Evolutionary conservation across 2,888 invertebrate species (phyloP), one percentile per base, ranked within the genome.

Genomic region (Ichneumon xanthorius): DNA sequence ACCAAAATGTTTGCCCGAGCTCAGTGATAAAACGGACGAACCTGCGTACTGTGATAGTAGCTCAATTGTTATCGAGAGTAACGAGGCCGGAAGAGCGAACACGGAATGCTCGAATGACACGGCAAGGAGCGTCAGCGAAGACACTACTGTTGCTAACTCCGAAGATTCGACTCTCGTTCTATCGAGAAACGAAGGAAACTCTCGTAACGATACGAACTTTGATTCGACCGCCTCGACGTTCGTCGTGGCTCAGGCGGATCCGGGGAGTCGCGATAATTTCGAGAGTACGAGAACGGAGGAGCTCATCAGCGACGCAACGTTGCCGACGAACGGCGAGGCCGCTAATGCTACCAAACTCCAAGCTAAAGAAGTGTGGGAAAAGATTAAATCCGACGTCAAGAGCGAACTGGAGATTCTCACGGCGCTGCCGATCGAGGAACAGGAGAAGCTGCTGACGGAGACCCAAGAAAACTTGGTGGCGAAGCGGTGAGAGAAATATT

Each of bases 401-500:
- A 78, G 80, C 1, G 91, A 92, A 70, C 78, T 93, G 16, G 81
- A 89, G 40, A 63, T 82, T 55, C 70, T 92, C 16, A 67, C 77
- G 0, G 75, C 55, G 33, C 88, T 93, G 48, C 71, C 91, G 26
- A 14, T 50, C 0, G 75, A 81, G 0, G 87, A 92, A 63, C 91
- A 91, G 82, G 85, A 87, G 26, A 70, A 85, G 63, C 80, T 89
- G 37, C 85, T 93, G 63, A 79, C 53, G 40, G 87, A 90, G 4
- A 89, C 89, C 2, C 93, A 93, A 84, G 87, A 92, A 26, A 87
- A 91, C 73, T 89, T 93, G 79, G 89, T 93, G 30, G 84, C 84
- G 26, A 92, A 91, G 89, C 89, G 93, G 93, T 92, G 87, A 88
- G 87, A 83, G 77, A 63, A 63, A 61, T 40, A 73, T 65, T 63